These are phyloP conservation scores for Fratercula arctica DNA, from an alignment of 2,797 vertebrate species.

Conservation along the genomic window DNA sequence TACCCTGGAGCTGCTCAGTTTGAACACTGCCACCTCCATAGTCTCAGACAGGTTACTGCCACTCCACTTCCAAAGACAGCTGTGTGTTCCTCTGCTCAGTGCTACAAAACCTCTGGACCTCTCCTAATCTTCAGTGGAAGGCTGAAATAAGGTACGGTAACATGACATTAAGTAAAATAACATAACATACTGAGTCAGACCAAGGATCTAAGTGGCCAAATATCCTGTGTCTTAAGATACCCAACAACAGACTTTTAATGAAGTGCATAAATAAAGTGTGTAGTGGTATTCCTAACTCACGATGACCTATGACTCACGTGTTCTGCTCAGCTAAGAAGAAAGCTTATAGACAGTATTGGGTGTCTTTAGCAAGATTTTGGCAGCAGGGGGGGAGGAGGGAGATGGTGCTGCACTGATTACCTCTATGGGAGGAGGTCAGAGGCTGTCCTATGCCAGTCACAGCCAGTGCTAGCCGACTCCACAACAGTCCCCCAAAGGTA, in stretches of 20 bases:
- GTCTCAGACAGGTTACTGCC: conserved; percentile 22
- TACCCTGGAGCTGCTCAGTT: conserved; percentile 16
- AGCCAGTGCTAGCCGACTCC: neutral
- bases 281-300: neutral
- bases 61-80: neutral
- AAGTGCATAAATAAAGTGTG: neutral
- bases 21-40: conserved; percentile 5
- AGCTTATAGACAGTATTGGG: neutral
- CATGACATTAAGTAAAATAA: neutral
- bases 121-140: neutral
- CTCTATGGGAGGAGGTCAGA: neutral
- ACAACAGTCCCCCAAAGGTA: neutral
- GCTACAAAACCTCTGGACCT: neutral
- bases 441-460: neutral
- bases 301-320: neutral
- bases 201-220: neutral
- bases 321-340: neutral
- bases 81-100: neutral
- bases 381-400: neutral
- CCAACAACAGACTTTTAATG: neutral
- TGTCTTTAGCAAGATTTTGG: neutral
- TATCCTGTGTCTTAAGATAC: neutral
- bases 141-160: neutral
- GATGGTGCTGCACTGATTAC: neutral
- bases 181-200: neutral